Conservation (phyloP, 2,797 vertebrate genomes). For the Platalea minor region DNA sequence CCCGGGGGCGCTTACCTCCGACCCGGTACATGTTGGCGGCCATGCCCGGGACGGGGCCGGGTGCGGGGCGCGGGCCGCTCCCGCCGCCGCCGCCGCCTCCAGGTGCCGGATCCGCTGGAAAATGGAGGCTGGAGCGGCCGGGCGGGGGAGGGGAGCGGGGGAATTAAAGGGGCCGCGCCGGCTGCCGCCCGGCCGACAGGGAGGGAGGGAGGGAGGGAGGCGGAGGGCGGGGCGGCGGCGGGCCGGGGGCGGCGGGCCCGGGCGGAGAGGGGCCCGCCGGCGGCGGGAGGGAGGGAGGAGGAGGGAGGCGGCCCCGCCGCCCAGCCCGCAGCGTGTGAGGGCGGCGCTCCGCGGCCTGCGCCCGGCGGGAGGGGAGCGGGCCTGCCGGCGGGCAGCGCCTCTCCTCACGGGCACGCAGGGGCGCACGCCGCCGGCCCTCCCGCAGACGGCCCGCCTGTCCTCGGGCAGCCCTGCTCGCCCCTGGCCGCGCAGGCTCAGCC, state of each 20-base stretch:
- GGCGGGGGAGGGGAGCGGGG: slow-evolving; percentile 26
- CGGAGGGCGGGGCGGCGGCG: slow-evolving; percentile 12
- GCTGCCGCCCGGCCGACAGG: background rate
- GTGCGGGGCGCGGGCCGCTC: background rate
- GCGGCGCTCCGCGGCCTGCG: background rate
- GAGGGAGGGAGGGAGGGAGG: background rate
- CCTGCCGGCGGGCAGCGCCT: background rate
- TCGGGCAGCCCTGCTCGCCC: background rate
- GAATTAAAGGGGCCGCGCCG: slow-evolving; percentile 64
- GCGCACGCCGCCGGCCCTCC: too few species aligned
- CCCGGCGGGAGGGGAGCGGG: background rate
- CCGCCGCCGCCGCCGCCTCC: background rate
- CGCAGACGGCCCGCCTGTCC: too few species aligned
- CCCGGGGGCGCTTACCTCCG: slow-evolving; percentile 63
- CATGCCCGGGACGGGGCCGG: slow-evolving; percentile 58
- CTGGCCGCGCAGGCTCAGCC: background rate
- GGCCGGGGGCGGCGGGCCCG: background rate
- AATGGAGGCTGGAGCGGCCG: slow-evolving; percentile 49
- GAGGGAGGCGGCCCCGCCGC: background rate
- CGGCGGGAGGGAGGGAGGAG: background rate
- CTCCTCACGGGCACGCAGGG: too few species aligned
- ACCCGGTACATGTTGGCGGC: slow-evolving; percentile 74
- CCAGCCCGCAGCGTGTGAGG: background rate
- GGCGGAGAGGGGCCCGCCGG: background rate
- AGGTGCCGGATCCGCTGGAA: slow-evolving; percentile 56